These are phyloP conservation scores for Beaufortia kweichowensis DNA, from an alignment of 2,113 vertebrate genomes.

Conservation along the genomic window DNA sequence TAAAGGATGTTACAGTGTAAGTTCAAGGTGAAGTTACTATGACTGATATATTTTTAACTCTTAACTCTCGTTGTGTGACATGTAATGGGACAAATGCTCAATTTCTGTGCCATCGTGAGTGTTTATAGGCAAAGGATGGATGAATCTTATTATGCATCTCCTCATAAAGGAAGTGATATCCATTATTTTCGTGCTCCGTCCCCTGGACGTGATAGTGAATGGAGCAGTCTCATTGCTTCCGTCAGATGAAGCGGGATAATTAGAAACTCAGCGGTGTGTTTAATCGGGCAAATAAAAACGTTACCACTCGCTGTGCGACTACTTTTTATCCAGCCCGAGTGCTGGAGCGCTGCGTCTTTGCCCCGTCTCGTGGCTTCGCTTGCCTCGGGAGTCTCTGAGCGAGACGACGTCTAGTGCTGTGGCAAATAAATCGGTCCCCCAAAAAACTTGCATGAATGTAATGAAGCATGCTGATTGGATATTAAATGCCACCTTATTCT, in stretches of 20 bases:
- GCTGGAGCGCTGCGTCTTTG: neutral
- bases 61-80: slow-evolving; percentile 19
- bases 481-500: slow-evolving; percentile 15
- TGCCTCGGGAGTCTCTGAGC: neutral
- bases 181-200: slow-evolving; percentile 53
- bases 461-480: slow-evolving; percentile 39
- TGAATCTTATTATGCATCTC: slow-evolving; percentile 53
- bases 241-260: slow-evolving; percentile 62
- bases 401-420: slow-evolving; percentile 1
- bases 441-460: slow-evolving; percentile 20
- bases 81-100: slow-evolving; percentile 42
- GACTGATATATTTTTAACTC: slow-evolving; percentile 12
- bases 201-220: slow-evolving; percentile 46
- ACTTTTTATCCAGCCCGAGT: slow-evolving; percentile 17
- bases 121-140: slow-evolving; percentile 44
- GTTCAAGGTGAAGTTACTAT: slow-evolving; percentile 39
- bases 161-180: slow-evolving; percentile 55
- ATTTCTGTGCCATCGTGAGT: slow-evolving; percentile 39
- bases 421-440: neutral
- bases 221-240: slow-evolving; percentile 42
- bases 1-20: slow-evolving; percentile 13
- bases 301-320: slow-evolving; percentile 41
- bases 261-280: slow-evolving; percentile 59
- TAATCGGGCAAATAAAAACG: slow-evolving; percentile 58
- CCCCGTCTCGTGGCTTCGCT: slow-evolving; percentile 1